Evolutionary conservation across 2,113 vertebrate genomes (phyloP).

Genomic region (Aptenodytes forsteri): DNA sequence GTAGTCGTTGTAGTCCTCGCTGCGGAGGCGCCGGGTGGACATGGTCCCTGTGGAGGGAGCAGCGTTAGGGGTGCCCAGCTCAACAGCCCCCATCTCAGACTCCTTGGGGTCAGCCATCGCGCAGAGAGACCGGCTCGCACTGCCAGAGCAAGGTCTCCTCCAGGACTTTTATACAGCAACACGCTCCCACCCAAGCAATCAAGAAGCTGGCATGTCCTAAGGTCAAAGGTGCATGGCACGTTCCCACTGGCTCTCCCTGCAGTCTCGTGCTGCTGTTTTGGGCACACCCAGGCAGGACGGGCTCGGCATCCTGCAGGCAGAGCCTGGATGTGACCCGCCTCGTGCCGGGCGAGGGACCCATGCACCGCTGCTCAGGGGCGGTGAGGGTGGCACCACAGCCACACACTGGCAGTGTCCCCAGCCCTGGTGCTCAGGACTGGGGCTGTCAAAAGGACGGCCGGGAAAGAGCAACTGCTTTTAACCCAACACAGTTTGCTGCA

Average conservation of each 20-base stretch:
- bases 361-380: neutral
- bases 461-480: neutral
- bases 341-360: neutral
- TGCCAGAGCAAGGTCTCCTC: neutral
- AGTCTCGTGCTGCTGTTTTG: neutral
- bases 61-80: slow-evolving; percentile 23
- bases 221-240: neutral
- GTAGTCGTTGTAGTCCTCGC: slow-evolving; percentile 78
- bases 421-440: neutral
- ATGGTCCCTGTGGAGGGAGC: slow-evolving; percentile 72
- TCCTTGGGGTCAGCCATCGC: slow-evolving; percentile 40
- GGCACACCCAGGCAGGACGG: neutral
- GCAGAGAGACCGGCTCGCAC: accelerated
- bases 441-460: neutral
- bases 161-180: slow-evolving; percentile 31
- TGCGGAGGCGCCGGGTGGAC: slow-evolving; percentile 77
- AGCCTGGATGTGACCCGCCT: neutral
- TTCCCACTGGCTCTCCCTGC: neutral
- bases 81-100: neutral
- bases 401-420: neutral
- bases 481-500: neutral
- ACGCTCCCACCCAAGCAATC: neutral
- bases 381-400: neutral
- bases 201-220: neutral
- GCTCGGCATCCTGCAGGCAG: neutral